A percentile compares a stretch with the other conserved stretches of the same genome.
phyloP scores from a whole-genome alignment of 2,797 vertebrate species.

The Sphaeramia orbicularis region DNA sequence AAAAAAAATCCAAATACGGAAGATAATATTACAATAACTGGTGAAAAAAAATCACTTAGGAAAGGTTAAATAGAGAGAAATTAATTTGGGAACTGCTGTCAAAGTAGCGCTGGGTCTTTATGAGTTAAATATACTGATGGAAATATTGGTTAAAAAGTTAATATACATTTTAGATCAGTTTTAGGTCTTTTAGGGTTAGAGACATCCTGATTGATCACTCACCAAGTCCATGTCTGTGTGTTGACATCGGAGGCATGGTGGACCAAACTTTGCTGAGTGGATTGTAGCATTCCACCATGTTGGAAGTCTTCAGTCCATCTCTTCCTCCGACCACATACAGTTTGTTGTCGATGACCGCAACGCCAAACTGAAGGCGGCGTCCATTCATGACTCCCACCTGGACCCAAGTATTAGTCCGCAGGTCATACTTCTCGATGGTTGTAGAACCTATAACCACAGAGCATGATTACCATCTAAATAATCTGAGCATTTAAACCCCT shows the following conservation, averaged over 20 bases:
- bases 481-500: neutral
- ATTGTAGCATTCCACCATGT: constrained; percentile 97
- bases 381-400: constrained; percentile 95
- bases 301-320: constrained; percentile 96
- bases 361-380: constrained; percentile 94
- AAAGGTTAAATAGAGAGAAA: no score
- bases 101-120: neutral
- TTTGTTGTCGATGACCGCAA: constrained; percentile 96
- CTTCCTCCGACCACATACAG: constrained; percentile 96
- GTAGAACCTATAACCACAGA: constrained; percentile 88
- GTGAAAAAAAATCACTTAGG: no score
- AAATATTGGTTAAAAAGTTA: no score
- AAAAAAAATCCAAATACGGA: no score
- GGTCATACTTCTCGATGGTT: constrained; percentile 96
- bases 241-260: constrained; percentile 99
- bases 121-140: no score
- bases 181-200: neutral
- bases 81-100: neutral
- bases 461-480: neutral
- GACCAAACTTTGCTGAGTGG: constrained; percentile 93
- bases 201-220: constrained; percentile 32
- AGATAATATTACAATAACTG: no score
- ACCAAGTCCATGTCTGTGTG: constrained; percentile 97
- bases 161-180: neutral
- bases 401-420: constrained; percentile 95